Conservation (phyloP, 2,797 vertebrate species). For the Ptychadena robeensis region DNA sequence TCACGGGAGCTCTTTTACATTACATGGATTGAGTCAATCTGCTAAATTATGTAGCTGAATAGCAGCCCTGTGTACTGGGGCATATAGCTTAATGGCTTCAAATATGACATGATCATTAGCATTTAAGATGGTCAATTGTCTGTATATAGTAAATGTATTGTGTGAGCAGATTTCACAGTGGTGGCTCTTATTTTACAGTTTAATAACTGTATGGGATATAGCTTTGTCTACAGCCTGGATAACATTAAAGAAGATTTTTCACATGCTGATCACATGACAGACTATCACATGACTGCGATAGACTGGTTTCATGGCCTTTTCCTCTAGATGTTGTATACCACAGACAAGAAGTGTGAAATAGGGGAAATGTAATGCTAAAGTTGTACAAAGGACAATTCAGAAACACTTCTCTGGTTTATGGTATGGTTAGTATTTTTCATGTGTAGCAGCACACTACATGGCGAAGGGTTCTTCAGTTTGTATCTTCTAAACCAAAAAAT, state of each 20-base stretch:
- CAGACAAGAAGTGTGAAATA: not conserved
- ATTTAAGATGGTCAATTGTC: not conserved
- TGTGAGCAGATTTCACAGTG: not conserved
- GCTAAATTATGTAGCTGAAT: not conserved
- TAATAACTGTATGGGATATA: not conserved
- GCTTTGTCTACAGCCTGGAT: not conserved
- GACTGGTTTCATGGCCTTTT: not conserved
- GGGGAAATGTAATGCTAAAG: too few species aligned
- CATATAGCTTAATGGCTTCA: not conserved
- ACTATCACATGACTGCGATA: not conserved
- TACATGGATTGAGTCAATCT: not conserved
- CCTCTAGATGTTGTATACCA: not conserved
- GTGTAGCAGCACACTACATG: too few species aligned
- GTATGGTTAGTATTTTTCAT: too few species aligned
- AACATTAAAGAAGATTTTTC: not conserved
- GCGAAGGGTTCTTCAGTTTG: too few species aligned
- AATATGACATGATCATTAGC: not conserved
- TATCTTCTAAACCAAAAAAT: too few species aligned
- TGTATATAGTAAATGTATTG: not conserved
- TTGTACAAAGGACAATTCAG: too few species aligned
- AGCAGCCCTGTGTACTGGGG: not conserved
- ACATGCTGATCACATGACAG: not conserved
- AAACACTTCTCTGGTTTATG: too few species aligned
- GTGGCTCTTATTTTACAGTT: not conserved
- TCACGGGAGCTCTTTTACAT: not conserved